Percentiles rank a stretch among this genome's conserved stretches.
Evolutionary conservation across 2,797 vertebrate species (phyloP).

Genomic region (Podargus strigoides): DNA sequence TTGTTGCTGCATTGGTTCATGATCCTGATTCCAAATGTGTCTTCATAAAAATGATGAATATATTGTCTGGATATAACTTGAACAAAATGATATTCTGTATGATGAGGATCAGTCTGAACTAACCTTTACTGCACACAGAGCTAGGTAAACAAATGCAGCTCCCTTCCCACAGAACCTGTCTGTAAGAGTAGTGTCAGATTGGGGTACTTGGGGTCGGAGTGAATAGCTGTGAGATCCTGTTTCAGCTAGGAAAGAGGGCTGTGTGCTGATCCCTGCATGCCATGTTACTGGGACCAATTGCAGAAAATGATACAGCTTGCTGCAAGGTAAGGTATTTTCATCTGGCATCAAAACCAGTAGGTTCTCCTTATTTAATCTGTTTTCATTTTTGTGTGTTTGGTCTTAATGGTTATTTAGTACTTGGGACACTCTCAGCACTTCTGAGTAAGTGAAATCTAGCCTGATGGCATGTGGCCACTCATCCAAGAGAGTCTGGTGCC

Average conservation of each 20-base stretch:
- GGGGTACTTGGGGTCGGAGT: neutral
- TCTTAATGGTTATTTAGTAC: neutral
- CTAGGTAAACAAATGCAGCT: neutral
- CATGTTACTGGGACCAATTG: neutral
- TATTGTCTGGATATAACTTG: neutral
- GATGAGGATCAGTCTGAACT: neutral
- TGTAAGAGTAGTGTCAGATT: neutral
- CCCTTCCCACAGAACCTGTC: neutral
- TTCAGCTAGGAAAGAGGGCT: neutral
- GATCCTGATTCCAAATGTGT: neutral
- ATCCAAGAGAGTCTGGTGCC: neutral
- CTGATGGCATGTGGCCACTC: neutral
- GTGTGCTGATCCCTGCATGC: neutral
- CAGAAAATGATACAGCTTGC: neutral
- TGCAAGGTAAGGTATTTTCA: neutral
- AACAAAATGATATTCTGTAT: neutral
- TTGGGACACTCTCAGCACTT: neutral
- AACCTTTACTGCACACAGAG: neutral
- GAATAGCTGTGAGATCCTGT: neutral
- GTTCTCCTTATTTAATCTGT: neutral
- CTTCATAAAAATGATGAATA: neutral
- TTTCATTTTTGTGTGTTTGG: neutral
- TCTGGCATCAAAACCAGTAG: neutral
- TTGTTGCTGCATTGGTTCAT: neutral
- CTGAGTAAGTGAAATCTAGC: neutral